A percentile compares a stretch with the other conserved stretches of the same genome.
Conservation (phyloP, 2,888 invertebrate species). For the Agrotis exclamationis region DNA sequence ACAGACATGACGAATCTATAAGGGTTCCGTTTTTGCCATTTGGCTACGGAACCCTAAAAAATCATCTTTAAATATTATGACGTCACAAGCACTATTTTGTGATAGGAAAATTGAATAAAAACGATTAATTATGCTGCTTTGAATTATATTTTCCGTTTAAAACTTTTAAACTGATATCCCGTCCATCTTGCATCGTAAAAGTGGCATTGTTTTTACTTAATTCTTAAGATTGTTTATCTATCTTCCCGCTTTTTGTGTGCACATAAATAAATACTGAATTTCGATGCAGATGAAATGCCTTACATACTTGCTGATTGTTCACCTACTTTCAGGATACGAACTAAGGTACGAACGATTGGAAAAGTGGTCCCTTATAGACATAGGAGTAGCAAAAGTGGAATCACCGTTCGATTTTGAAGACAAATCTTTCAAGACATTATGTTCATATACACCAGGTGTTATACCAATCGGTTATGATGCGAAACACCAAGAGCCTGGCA, state of each 20-base stretch:
- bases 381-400: constrained; percentile 76
- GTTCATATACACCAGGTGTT: constrained; percentile 67
- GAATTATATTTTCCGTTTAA: too few relatives aligned
- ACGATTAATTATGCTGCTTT: too few relatives aligned
- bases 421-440: constrained; percentile 37
- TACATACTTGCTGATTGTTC: not conserved
- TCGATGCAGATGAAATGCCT: too few relatives aligned
- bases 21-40: too few relatives aligned
- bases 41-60: too few relatives aligned
- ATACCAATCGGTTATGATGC: constrained; percentile 70
- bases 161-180: too few relatives aligned
- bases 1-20: too few relatives aligned
- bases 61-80: too few relatives aligned
- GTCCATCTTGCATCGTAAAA: too few relatives aligned
- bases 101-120: too few relatives aligned
- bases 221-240: not conserved
- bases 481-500: constrained; percentile 60
- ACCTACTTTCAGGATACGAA: constrained; percentile 69
- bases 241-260: not conserved
- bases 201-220: too few relatives aligned
- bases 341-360: constrained; percentile 67
- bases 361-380: constrained; percentile 75
- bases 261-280: not conserved
- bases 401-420: constrained; percentile 67
- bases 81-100: too few relatives aligned